Base-by-base conservation (phyloP, 2,888 invertebrate species). In the Drosophila austrosaltans region DNA sequence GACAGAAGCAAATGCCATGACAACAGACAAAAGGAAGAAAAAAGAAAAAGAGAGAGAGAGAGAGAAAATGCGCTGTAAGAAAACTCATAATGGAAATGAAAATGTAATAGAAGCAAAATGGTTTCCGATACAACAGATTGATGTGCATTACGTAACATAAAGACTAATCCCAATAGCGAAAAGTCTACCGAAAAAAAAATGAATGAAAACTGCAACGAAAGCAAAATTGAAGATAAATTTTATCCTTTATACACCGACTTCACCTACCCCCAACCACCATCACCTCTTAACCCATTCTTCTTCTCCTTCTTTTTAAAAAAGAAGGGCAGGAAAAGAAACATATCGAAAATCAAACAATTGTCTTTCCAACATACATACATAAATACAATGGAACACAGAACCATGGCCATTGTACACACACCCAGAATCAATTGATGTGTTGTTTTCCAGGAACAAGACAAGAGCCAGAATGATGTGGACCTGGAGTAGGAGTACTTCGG, bases 341-440 rank as follows among this genome's bases (percentile, higher is more conserved):
- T 86, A 86, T 88, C 79, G 81, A 83, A 88, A 88, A 84, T 84
- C 84, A 84, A 88, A 88, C 84, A 88, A 84, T 88, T 84, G 83
- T 84, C 81, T 86, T 86, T 82, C 39, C 60, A 8, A 3, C 44
- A 61, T 36, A 32, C 32, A 36, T 36, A 36, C 36, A 36, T 36
- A 36, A 8, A 36, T 63, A 79, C 89, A 88, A 86, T 83, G 79
- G 72, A 71, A 69, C 67, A 75, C 66, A 69, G 16, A 16, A 68
- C 66, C 72, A 71, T 53, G 68, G 64, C 74, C 87, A 77, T 79
- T 88, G 82, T 82, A 65, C 66, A 72, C 81, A 70, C 81, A 70
- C 68, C 73, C 79, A 63, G 63, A 54, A 48, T 48, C 72, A 69
- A 84, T 78, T 82, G 88, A 80, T 85, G 81, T 75, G 59, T 75